Conservation (phyloP, 2,797 vertebrate genomes). For the Sebastes nivosus region DNA sequence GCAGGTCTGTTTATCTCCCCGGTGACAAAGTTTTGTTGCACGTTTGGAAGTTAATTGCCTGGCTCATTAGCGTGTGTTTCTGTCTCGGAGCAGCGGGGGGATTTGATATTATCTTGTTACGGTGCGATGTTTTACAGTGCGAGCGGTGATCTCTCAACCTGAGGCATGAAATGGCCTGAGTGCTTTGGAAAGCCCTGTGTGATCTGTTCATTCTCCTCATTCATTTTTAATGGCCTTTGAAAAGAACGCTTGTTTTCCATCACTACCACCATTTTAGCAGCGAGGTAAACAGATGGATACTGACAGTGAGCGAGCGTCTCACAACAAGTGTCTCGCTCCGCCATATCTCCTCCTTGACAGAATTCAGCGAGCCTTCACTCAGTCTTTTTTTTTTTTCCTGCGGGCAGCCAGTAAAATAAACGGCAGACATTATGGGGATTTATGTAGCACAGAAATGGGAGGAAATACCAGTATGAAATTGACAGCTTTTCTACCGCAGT, state of each 20-base stretch:
- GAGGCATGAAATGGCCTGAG: slow-evolving; percentile 35
- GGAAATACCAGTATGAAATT: slow-evolving; percentile 45
- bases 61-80: slow-evolving; percentile 62
- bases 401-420: slow-evolving; percentile 54
- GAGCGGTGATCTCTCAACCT: slow-evolving; percentile 49
- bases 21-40: slow-evolving; percentile 66
- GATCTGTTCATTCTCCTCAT: slow-evolving; percentile 54
- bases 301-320: slow-evolving; percentile 62
- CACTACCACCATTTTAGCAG: slow-evolving; percentile 55
- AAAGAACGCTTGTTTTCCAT: slow-evolving; percentile 65
- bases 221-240: slow-evolving; percentile 72
- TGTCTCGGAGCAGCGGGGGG: slow-evolving; percentile 35
- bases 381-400: neutral
- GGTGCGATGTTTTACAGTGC: slow-evolving; percentile 27
- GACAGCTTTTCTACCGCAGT: slow-evolving; percentile 38
- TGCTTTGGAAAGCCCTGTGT: slow-evolving; percentile 32
- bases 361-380: slow-evolving; percentile 39
- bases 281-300: slow-evolving; percentile 70
- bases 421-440: slow-evolving; percentile 50
- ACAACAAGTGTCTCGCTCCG: slow-evolving; percentile 48
- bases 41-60: slow-evolving; percentile 75
- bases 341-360: slow-evolving; percentile 54
- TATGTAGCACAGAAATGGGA: slow-evolving; percentile 41
- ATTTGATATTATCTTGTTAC: slow-evolving; percentile 53
- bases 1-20: slow-evolving; percentile 58